Percentiles rank a stretch among this genome's conserved stretches.
Conservation (phyloP, 1,140 invertebrate genomes). For the Eupristina koningsbergeri region DNA sequence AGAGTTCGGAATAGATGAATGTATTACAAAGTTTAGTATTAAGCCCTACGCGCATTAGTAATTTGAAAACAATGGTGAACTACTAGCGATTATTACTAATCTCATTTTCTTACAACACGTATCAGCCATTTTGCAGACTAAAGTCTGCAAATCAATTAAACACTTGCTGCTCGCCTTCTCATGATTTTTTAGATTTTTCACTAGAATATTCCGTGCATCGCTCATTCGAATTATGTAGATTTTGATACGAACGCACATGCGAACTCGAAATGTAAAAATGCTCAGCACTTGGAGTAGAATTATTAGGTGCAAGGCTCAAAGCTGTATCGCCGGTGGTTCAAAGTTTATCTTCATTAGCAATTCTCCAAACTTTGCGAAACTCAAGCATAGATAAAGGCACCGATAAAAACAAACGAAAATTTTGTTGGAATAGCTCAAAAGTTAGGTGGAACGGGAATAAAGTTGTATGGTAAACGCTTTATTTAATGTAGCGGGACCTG, state of each 20-base stretch:
- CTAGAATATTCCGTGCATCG: neutral
- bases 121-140: neutral
- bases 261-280: neutral
- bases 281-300: neutral
- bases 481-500: neutral
- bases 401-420: neutral
- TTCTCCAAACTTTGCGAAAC: conserved; percentile 21
- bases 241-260: neutral
- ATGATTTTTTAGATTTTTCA: neutral
- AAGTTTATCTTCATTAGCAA: conserved; percentile 23
- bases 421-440: conserved; percentile 3
- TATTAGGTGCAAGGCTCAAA: conserved; percentile 1
- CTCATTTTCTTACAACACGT: conserved; percentile 16
- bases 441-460: neutral
- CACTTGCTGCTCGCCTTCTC: neutral
- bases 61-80: conserved; percentile 26
- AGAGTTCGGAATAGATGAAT: conserved; percentile 10
- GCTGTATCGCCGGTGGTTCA: neutral
- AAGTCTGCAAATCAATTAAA: neutral
- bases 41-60: conserved; percentile 20
- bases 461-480: conserved; percentile 13
- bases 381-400: neutral
- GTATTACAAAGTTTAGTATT: conserved; percentile 20
- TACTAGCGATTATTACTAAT: conserved; percentile 28
- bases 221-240: neutral